phyloP scores from a whole-genome alignment of 23 tunicate genomes.

The Halocynthia roretzi region DNA sequence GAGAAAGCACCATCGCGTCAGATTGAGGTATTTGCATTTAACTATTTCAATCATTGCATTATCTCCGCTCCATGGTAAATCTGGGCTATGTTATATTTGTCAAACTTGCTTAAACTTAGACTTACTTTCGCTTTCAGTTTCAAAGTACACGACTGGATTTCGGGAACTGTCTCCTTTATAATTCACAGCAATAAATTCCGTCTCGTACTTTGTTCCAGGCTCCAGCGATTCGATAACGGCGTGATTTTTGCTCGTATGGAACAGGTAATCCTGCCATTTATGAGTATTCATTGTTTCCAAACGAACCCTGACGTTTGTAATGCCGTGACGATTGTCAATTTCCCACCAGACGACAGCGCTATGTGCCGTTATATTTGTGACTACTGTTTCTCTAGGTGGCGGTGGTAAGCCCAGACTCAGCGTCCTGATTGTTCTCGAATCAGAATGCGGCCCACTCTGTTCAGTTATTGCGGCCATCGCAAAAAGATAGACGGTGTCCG shows the following conservation, averaged over 20 bases:
- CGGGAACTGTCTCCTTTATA: conserved; percentile 62
- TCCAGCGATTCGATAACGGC: conserved; percentile 11
- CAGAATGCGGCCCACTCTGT: conserved; percentile 39
- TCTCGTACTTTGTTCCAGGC: conserved; percentile 38
- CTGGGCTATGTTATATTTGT: no score
- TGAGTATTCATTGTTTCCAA: not conserved
- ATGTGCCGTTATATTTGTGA: conserved; percentile 52
- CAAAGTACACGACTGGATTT: conserved; percentile 38
- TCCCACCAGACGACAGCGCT: conserved; percentile 43
- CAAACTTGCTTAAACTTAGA: not conserved
- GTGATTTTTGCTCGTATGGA: not conserved
- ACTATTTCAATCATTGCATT: no score
- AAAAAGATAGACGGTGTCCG: conserved; percentile 76
- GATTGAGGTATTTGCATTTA: no score
- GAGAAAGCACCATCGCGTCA: no score
- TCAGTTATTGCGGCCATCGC: conserved; percentile 76
- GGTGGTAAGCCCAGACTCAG: conserved; percentile 57
- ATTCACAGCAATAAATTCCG: conserved; percentile 50
- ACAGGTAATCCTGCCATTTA: conserved; percentile 8
- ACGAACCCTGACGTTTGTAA: conserved; percentile 55
- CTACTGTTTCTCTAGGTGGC: conserved; percentile 38
- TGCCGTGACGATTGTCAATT: conserved; percentile 24
- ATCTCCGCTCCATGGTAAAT: no score
- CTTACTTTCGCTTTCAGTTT: conserved; percentile 22
- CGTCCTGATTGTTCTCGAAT: conserved; percentile 42